Base-by-base conservation (phyloP, 2,797 vertebrate genomes). In the Ataeniobius toweri region DNA sequence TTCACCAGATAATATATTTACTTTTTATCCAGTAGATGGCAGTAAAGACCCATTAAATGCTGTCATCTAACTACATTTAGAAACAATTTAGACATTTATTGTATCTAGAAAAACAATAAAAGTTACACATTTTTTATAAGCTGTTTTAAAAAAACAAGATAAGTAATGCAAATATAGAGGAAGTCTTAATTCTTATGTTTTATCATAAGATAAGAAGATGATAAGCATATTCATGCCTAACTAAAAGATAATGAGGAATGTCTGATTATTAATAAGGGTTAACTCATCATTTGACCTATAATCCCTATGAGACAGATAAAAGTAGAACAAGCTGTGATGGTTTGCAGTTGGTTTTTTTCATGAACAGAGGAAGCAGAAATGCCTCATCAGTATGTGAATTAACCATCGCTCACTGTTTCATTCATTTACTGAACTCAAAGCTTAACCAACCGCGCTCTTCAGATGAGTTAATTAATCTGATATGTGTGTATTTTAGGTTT, bases 21-120 rank as follows among this genome's bases (percentile, higher is more conserved):
- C n/a, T 71, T 26, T 55, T 46, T 26, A 20, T 71, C 73, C 73
- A 75, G 56, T 46, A 53, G 73, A 36, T 80, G 79, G 46, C 36
- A 44, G 59, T 26, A 7, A 80, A 75, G 24, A 22, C n/a, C 26
- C 36, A 8, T 13, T 46, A 41, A 46, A 6, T n/a, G 26, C 22
- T 61, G 28, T 26, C 2, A 53, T 53, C 2, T 53, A 53, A 53
- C 51, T 20, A 53, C 51, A 53, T 39, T 65, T 22, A 39, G 18
- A 65, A 65, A 36, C 4, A 67, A 41, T 24, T 24, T 41, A 5
- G 31, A 4, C 18, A 65, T 22, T 20, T 63, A 63, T 36, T 63
- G 6, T 36, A 36, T 63, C 13, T 26, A 61, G 16, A 63, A 36
- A 61, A 61, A 50, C 26, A 18, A 28, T 31, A 63, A 18, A 63